A percentile compares a stretch with the other conserved stretches of the same genome.
phyloP scores from a whole-genome alignment of 2,797 vertebrate species.

The Hemitrygon akajei region DNA sequence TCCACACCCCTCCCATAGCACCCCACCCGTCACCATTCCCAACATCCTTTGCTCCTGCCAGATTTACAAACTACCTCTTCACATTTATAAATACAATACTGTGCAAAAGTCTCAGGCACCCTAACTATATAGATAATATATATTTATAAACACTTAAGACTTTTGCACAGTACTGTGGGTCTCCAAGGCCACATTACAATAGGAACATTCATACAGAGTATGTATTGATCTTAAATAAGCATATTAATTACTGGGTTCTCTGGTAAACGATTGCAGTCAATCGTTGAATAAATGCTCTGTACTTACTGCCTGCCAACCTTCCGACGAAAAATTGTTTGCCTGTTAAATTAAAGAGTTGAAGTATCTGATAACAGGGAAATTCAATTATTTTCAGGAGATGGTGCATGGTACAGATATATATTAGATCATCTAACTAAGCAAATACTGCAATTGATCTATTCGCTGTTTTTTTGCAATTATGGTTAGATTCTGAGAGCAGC shows the following conservation, averaged over 20 bases:
- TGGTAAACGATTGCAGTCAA: not conserved
- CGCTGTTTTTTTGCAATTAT: slow-evolving; percentile 2
- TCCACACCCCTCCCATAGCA: too few species aligned
- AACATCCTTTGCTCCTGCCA: too few species aligned
- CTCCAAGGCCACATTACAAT: not conserved
- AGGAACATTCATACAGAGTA: not conserved
- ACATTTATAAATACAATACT: too few species aligned
- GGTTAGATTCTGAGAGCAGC: not conserved
- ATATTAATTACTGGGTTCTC: not conserved
- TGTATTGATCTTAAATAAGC: not conserved
- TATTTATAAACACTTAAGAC: too few species aligned
- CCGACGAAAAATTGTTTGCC: not conserved
- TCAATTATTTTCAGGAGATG: slow-evolving; percentile 32
- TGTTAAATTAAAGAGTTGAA: slow-evolving; percentile 23
- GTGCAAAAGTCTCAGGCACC: too few species aligned
- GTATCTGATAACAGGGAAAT: slow-evolving; percentile 25
- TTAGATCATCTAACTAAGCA: slow-evolving; percentile 15
- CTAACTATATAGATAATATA: too few species aligned
- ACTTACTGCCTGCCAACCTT: not conserved
- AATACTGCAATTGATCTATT: slow-evolving; percentile 18
- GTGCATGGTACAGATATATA: slow-evolving; percentile 25
- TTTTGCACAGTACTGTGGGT: too few species aligned
- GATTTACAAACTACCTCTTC: too few species aligned
- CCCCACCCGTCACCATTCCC: too few species aligned
- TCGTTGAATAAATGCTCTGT: not conserved